Conservation (phyloP, 1,140 invertebrate genomes). For the Leucophenga varia region DNA sequence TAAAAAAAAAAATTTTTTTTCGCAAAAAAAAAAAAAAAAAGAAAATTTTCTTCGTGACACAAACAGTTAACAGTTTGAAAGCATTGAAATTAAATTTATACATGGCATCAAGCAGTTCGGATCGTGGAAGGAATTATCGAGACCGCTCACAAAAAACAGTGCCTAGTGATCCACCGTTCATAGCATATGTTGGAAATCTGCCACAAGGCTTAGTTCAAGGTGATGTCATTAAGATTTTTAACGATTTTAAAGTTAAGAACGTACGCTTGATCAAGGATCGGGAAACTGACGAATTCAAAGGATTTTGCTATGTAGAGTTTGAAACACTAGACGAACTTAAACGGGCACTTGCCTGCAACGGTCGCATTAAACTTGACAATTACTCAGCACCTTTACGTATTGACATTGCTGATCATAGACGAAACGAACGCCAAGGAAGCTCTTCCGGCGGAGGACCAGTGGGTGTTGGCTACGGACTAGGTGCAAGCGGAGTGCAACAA, state of each 20-base stretch:
- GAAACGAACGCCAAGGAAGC: slow-evolving; percentile 12
- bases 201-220: slow-evolving; percentile 86
- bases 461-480: slow-evolving; percentile 38
- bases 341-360: slow-evolving; percentile 77
- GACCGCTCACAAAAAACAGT: slow-evolving; percentile 59
- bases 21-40: too few relatives aligned
- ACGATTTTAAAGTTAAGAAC: slow-evolving; percentile 72
- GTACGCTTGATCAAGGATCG: slow-evolving; percentile 89
- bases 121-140: too few relatives aligned
- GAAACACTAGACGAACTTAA: slow-evolving; percentile 76
- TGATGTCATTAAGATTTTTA: slow-evolving; percentile 87
- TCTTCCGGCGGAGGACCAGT: slow-evolving; percentile 6
- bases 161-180: slow-evolving; percentile 85
- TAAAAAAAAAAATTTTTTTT: too few relatives aligned
- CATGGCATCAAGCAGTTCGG: too few relatives aligned
- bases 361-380: slow-evolving; percentile 70
- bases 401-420: slow-evolving; percentile 84
- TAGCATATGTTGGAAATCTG: slow-evolving; percentile 89
- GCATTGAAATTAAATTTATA: too few relatives aligned
- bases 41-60: too few relatives aligned
- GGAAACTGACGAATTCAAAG: slow-evolving; percentile 92
- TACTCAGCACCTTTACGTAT: slow-evolving; percentile 67
- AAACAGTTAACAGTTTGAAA: too few relatives aligned
- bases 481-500: not conserved
- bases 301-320: slow-evolving; percentile 96